Conservation (phyloP, 2,888 invertebrate species). For the Molorchus minor region DNA sequence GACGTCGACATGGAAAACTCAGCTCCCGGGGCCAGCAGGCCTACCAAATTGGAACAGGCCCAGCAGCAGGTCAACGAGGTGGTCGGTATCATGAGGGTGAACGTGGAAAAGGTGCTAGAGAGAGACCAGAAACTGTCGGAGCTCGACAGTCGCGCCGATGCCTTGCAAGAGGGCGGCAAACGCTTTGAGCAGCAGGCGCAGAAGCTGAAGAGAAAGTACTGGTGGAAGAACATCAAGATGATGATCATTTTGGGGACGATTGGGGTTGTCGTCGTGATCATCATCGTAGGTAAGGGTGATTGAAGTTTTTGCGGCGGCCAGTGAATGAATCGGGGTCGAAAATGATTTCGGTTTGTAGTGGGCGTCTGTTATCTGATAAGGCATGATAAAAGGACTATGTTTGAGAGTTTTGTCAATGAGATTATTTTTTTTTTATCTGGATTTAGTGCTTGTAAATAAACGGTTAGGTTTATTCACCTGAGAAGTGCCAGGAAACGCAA, state of each 20-base stretch:
- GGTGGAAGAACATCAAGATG: constrained; percentile 98
- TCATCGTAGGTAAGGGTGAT: constrained; percentile 83
- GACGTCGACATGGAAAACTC: constrained; percentile 45
- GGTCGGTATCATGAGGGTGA: constrained; percentile 94
- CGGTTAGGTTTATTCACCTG: no score
- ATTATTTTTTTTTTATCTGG: no score
- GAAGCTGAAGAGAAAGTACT: constrained; percentile 95
- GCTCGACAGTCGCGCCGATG: constrained; percentile 95
- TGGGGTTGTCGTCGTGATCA: constrained; percentile 81
- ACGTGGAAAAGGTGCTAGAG: constrained; percentile 95
- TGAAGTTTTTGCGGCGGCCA: no score
- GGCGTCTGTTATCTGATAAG: no score
- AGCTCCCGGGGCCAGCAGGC: constrained; percentile 45
- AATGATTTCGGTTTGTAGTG: no score
- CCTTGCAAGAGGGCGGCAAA: constrained; percentile 91
- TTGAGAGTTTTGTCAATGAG: no score
- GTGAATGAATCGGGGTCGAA: no score
- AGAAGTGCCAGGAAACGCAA: no score
- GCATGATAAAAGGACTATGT: no score
- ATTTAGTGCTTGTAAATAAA: no score
- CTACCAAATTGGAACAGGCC: constrained; percentile 58
- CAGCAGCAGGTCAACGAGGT: constrained; percentile 70
- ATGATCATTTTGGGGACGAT: constrained; percentile 92
- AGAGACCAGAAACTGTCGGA: constrained; percentile 95
- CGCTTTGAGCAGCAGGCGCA: constrained; percentile 98